Base-by-base conservation (phyloP, 2,113 vertebrate species). In the Noturus placidus region DNA sequence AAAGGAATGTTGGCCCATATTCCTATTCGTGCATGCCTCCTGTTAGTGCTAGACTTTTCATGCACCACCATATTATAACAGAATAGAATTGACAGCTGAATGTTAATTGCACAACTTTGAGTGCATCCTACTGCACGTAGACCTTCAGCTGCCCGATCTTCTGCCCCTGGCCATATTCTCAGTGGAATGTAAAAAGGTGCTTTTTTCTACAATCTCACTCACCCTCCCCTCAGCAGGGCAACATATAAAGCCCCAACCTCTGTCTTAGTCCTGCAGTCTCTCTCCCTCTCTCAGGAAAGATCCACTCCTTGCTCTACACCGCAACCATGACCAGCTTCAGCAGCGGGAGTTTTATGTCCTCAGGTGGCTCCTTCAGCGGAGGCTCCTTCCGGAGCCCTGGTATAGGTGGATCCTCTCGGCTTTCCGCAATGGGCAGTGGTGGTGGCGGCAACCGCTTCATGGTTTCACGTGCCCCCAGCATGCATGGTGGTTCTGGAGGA, bases 401-500 rank as follows among this genome's bases (percentile, higher is more conserved):
- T 74, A 5, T 69, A 5, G 77, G 72, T 22, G 38, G 30, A 15
- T 50, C 7, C 35, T 88, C 92, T 13, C 63, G 30, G 0, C 27
- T 78, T 61, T 89, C 88, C 50, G 27, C 50, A 10, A 50, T 63
- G 0, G 38, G 85, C 20, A 20, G 83, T 2, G 67, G 88, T 7
- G 57, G 22, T 4, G 15, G 87, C n/a, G 0, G 86, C 13, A 0
- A 25, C 52, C 52, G 13, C 10, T 30, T 30, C 0, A 2, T 0
- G 0, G 25, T 25, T 30, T 14, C 77, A 30, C 77, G 89, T 7
- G 77, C 93, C 15, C 5, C 7, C 0, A 95, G 94, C 5, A 69
- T 94, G 56, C 8, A 93, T 61, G 93, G 83, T 2, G 93, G 93
- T 20, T 85, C 92, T 84, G 93, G 92, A 13, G 92, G 93, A 20